A percentile compares a stretch with the other conserved stretches of the same genome.
These are phyloP conservation scores for Anthoscopus minutus DNA, from an alignment of 2,113 vertebrate species.

Conservation along the genomic window DNA sequence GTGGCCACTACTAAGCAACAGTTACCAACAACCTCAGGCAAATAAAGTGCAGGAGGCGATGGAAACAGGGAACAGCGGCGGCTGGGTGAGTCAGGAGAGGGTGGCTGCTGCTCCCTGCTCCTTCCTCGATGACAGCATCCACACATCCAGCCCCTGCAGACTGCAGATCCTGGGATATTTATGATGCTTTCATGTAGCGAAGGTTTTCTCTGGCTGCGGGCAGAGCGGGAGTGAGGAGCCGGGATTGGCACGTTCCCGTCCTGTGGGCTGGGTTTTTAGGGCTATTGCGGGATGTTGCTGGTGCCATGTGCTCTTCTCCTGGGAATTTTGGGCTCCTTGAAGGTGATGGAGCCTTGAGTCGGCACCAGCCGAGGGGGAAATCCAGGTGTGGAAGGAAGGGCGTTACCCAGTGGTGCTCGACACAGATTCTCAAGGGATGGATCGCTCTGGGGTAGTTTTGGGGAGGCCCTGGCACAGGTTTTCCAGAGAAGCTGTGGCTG, in stretches of 20 bases:
- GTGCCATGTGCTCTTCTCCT: accelerated
- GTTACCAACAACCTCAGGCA: slow-evolving; percentile 65
- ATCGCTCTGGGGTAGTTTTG: not conserved
- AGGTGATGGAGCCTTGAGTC: not conserved
- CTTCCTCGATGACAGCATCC: slow-evolving; percentile 33
- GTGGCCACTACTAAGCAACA: slow-evolving; percentile 51
- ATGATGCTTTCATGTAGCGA: accelerated
- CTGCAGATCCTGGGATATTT: not conserved
- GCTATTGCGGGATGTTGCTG: accelerated
- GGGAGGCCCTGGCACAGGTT: not conserved
- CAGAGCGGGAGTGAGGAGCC: not conserved
- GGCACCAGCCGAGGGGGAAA: accelerated
- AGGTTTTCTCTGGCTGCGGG: not conserved
- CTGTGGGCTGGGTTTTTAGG: not conserved
- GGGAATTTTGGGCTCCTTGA: accelerated
- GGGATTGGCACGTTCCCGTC: not conserved
- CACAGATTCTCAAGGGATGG: not conserved
- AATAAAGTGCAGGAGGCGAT: slow-evolving; percentile 31
- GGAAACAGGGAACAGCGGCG: slow-evolving; percentile 32
- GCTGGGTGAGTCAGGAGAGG: slow-evolving; percentile 21
- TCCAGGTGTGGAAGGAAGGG: not conserved
- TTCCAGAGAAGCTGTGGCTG: not conserved
- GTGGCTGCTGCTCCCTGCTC: not conserved
- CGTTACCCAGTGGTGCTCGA: accelerated
- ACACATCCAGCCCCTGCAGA: not conserved